Base-by-base conservation (phyloP, 2,797 vertebrate species). In the Artibeus jamaicensis region DNA sequence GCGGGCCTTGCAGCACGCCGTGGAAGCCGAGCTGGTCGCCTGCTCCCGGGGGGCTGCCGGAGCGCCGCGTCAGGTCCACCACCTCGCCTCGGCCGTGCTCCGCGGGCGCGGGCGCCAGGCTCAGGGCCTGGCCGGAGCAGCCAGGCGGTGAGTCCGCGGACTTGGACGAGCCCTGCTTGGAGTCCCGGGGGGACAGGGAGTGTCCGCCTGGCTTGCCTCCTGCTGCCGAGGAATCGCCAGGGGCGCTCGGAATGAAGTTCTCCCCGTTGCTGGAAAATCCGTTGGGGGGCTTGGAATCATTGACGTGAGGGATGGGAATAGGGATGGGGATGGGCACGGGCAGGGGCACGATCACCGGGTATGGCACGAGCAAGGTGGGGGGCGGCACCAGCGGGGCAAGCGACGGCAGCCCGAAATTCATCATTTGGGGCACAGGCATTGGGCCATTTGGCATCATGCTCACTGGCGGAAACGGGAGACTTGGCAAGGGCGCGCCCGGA, bases 361-460 rank as follows among this genome's bases (percentile, higher is more conserved):
- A 99, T 94, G 99, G 99, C 98, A 99, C 99, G 98, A 99, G 98
- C 91, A 99, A 99, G 96, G 99, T 99, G 0, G 99, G 99, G 44
- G 99, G 99, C 94, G 99, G 99, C 97, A 99, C 99, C 97, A 99
- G 97, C 0, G 99, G 99, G 76, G 99, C 99, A 76, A 99, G 99
- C 73, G 99, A 99, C n/a, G 99, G 99, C 99, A 99, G 99, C 96
- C 99, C 99, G 89, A 99, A 99, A 98, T 99, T 99, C 99, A 99
- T 99, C 99, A 99, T 99, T 96, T 99, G 99, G 88, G 99, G 99
- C 96, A 99, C 97, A 48, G 99, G 99, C 97, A 99, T 99, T 97
- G 98, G 99, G 97, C 99, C 99, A 97, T 99, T 99, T 98, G 99
- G 99, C 99, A 99, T 99, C 99, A 99, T 99, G 98, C 99, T 99